Conservation (phyloP, 2,113 vertebrate genomes). For the Enhydra lutris region DNA sequence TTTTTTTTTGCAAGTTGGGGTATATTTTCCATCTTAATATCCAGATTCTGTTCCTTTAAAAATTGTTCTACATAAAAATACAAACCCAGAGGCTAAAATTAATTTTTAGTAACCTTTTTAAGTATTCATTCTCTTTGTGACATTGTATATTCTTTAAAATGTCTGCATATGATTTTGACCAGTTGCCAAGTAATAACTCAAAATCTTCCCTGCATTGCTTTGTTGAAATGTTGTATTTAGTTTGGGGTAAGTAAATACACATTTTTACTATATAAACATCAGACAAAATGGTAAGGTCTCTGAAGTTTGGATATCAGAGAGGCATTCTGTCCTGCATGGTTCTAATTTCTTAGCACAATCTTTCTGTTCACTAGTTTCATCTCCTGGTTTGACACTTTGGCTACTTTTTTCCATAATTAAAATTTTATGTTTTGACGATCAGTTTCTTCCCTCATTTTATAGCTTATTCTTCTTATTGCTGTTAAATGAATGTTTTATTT, state of each 20-base stretch:
- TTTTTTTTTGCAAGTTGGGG: background rate
- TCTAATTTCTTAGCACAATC: background rate
- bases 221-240: background rate
- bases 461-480: background rate
- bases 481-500: background rate
- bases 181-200: background rate
- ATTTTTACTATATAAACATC: background rate
- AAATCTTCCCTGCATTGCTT: background rate
- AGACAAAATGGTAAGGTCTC: background rate
- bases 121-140: background rate
- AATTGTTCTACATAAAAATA: background rate
- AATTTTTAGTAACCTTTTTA: background rate
- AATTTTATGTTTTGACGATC: background rate
- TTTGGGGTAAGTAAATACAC: background rate
- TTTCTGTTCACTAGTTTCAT: background rate
- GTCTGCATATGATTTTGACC: background rate
- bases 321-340: background rate
- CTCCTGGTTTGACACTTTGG: background rate
- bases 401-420: background rate
- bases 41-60: background rate
- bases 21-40: background rate
- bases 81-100: background rate
- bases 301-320: background rate
- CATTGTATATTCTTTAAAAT: background rate
- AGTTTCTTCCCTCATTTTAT: background rate